These are phyloP conservation scores for Bufotes viridis DNA, from an alignment of 2,797 vertebrate genomes.

Conservation along the genomic window DNA sequence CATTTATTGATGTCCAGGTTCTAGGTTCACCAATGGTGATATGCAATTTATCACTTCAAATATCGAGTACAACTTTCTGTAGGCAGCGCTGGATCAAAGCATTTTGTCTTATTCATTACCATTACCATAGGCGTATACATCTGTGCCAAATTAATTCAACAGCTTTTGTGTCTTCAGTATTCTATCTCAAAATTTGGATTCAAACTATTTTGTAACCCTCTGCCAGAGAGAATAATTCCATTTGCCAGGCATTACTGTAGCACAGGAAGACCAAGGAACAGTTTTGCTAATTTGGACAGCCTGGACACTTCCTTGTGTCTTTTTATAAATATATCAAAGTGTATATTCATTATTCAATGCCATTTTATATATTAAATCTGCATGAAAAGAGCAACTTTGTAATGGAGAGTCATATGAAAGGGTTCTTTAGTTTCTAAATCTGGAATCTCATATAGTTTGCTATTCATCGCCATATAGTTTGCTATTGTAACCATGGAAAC, in stretches of 20 bases:
- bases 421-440: too few species aligned
- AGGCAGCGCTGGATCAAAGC: background rate
- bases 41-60: background rate
- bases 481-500: too few species aligned
- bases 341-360: too few species aligned
- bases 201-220: constrained; percentile 9
- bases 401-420: too few species aligned
- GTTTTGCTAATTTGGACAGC: constrained; percentile 7
- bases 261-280: background rate
- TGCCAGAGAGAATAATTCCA: constrained; percentile 22
- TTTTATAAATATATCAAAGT: background rate
- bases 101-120: background rate
- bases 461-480: too few species aligned
- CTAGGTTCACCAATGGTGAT: too few species aligned
- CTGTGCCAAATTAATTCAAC: background rate
- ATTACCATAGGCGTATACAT: background rate
- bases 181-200: background rate
- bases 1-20: too few species aligned
- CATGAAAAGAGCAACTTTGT: too few species aligned
- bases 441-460: too few species aligned
- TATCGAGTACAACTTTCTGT: background rate
- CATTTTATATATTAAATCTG: too few species aligned
- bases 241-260: constrained; percentile 31
- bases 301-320: background rate
- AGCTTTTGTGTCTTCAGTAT: constrained; percentile 13